These are phyloP conservation scores for Branchinecta sandiegonensis DNA, from an alignment of 2,888 invertebrate species.

Conservation along the genomic window DNA sequence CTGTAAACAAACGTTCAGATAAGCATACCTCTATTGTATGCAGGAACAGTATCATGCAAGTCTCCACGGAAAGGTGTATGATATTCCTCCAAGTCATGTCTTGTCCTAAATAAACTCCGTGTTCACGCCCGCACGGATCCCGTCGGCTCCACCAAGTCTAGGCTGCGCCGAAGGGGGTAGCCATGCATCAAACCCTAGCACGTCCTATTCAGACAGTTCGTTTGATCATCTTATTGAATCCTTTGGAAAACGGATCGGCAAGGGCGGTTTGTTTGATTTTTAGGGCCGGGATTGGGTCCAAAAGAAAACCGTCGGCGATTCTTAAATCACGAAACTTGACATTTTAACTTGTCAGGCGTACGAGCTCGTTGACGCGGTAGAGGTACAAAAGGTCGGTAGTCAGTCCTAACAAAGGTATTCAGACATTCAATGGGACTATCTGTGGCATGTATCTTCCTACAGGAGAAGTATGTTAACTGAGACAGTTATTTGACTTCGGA, in stretches of 20 bases:
- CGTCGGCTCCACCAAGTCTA: constrained; percentile 15
- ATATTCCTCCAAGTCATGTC: neutral
- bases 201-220: constrained; percentile 13
- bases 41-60: too few species aligned
- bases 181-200: constrained; percentile 1
- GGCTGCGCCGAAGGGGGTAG: constrained; percentile 15
- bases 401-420: too few species aligned
- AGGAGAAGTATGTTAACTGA: too few species aligned
- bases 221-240: constrained; percentile 15
- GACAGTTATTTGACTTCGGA: too few species aligned
- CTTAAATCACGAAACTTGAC: constrained; percentile 12
- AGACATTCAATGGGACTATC: too few species aligned
- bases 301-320: neutral
- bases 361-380: constrained; percentile 2
- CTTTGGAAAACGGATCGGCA: neutral
- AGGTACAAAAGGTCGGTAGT: too few species aligned
- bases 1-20: too few species aligned
- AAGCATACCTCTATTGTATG: too few species aligned
- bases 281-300: neutral
- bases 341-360: neutral
- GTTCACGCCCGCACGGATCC: neutral
- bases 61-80: too few species aligned
- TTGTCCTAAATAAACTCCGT: constrained; percentile 11
- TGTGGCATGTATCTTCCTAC: too few species aligned
- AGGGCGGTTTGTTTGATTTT: constrained; percentile 17